A percentile compares a stretch with the other conserved stretches of the same genome.
Conservation (phyloP, 2,113 vertebrate genomes). For the Blennius ocellaris region DNA sequence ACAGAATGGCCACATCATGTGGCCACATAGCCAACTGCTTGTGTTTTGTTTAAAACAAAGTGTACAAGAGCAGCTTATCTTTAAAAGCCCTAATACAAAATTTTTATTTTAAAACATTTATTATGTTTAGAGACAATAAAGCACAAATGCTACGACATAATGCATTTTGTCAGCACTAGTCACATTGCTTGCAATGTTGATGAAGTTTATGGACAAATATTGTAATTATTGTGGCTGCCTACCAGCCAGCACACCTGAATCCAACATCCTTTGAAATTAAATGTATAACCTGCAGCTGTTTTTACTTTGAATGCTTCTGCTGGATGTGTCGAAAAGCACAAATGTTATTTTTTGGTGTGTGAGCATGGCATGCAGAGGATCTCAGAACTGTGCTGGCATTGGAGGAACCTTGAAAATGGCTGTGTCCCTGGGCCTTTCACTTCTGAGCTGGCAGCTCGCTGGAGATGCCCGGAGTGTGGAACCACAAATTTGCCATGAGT, state of each 20-base stretch:
- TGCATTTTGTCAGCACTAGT: background rate
- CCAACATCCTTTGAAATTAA: background rate
- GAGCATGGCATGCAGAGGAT: background rate
- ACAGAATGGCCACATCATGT: slow-evolving; percentile 14
- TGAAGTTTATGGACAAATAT: background rate
- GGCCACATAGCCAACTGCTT: too few relatives aligned
- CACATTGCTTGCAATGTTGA: background rate
- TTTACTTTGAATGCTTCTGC: background rate
- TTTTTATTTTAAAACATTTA: background rate
- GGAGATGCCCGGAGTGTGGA: too few relatives aligned
- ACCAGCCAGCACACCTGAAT: slow-evolving; percentile 10
- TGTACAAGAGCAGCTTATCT: background rate
- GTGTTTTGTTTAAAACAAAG: slow-evolving; percentile 14
- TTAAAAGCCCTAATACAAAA: background rate
- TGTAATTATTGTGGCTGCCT: background rate
- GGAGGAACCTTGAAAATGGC: background rate
- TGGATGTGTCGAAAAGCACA: background rate
- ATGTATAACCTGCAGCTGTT: slow-evolving; percentile 5
- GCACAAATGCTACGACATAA: background rate
- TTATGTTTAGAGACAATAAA: background rate
- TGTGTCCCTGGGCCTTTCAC: background rate
- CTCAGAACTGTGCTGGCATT: background rate
- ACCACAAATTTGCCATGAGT: too few relatives aligned
- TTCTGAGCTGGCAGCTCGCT: background rate
- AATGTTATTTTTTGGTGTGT: background rate